Base-by-base conservation (phyloP, 2,797 vertebrate genomes). In the Kryptopterus vitreolus region DNA sequence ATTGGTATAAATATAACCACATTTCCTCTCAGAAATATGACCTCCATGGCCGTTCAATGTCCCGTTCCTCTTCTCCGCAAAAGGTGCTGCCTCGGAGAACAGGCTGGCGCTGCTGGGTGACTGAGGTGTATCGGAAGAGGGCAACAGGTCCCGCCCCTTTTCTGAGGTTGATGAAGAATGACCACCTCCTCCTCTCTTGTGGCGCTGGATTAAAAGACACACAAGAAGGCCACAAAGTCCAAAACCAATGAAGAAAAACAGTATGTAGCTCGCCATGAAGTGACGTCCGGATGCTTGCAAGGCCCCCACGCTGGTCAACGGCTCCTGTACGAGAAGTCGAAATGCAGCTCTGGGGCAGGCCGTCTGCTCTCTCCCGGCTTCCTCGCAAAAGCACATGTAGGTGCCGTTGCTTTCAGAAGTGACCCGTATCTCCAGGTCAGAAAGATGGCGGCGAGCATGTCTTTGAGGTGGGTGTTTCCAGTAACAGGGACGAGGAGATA, bases 61-160 rank as follows among this genome's bases (percentile, higher is more conserved):
- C 1, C 93, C 92, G 5, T 95, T 95, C 46, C 93, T 92, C 81
- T 94, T 95, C 68, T 93, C 92, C 0, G 89, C 89, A 81, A 94
- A 76, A 0, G 92, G 90, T 86, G 95, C 92, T 0, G 92, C 94
- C 33, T 95, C 92, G 0, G 95, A 94, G 35, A 94, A 29, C 77
- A 95, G 76, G 62, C 95, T 96, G 79, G 92, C 90, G 18, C 94
- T 95, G 88, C 94, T 95, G 0, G 95, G 95, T 0, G 95, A 94
- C 84, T 94, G 95, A 0, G 94, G 95, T 1, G 95, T 94, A 81
- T 93, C 92, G 0, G 94, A 92, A 3, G 92, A 92, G 48, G 92
- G 93, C 66, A 95, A 92, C 71, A 95, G 84, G 68, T 94, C 94
- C 83, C 92, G 89, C 73, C 93, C 93, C 79, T 94, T 94, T 65